Base-by-base conservation (phyloP, 92 coral and sea anemone genomes). In the Zoanthus gigantus region DNA sequence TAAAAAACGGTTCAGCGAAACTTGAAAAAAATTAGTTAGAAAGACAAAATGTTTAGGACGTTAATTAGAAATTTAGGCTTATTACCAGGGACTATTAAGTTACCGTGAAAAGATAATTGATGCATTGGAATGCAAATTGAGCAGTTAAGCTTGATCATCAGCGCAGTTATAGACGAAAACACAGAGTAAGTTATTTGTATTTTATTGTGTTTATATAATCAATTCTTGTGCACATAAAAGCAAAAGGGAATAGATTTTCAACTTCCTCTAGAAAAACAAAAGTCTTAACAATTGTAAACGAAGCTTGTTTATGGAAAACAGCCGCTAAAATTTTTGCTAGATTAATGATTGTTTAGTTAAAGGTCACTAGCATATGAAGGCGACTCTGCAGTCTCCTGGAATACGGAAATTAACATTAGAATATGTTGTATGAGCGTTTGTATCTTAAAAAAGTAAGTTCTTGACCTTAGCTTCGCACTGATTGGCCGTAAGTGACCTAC, bases 401-500 rank as follows among this genome's bases (percentile, higher is more conserved):
- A 53, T 50, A 65, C 18, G 42, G 46, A 81, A 47, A 81, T 81
- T 66, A 66, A 66, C 74, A 81, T 81, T 67, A 81, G 30, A 81
- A 81, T 30, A 29, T 30, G 65, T 76, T 11, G 47, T 76, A 81
- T 81, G 13, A 78, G 71, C 31, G 56, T 29, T 78, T 78, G 74
- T 68, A 56, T 66, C 54, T 66, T 31, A 47, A 67, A 53, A 81
- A 48, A 67, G 75, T 44, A 48, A 81, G 63, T 45, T 81, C 85
- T 81, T 81, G 85, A 81, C 85, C 85, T 47, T 5, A 68, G 44
- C 74, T 45, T 52, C 15, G 44, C 3, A 17, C 75, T 81, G 85
- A 81, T 81, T 81, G 85, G 85, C 45, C 15, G 29, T 63, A 13
- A 18, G 12, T 81, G 85, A 71, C 85, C 85, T 57, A 29, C 75